Base-by-base conservation (phyloP, 2,888 invertebrate genomes). In the Ommatoiulus sabulosus region DNA sequence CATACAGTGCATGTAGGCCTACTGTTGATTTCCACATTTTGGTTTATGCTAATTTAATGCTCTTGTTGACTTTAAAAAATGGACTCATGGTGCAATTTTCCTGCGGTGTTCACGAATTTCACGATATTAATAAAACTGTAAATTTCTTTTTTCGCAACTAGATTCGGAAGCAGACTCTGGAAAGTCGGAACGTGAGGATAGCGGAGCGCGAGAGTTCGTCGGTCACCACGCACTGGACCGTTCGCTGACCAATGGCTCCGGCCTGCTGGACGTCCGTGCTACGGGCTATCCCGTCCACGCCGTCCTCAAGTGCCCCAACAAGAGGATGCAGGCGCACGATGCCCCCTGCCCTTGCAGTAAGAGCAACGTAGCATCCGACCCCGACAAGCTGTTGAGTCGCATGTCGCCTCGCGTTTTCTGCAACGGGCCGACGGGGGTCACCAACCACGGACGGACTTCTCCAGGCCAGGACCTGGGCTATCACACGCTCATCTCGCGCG, bases 391-490 rank as follows among this genome's bases (percentile, higher is more conserved):
- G 3, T 44, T 85, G 44, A 85, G 35, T n/a, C 88, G 88, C 20
- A 88, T 88, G 88, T 88, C 88, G 5, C 86, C 86, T 1, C 48
- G 88, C 5, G 88, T 88, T n/a, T 88, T 57, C 72, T 20, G 44
- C 86, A 88, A 88, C 46, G 84, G 84, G 15, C 88, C 88, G 2
- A 35, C 87, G 7, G 35, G 3, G 20, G n/a, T 48, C 8, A 88
- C 88, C 15, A 10, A n/a, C 35, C 43, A 43, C 35, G 90, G 90
- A 15, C 84, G 90, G 85, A 44, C 94, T 90, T 95, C 95, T 91
- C 95, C 96, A 84, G 95, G 95, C 91, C 93, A 96, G 80, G 96
- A 96, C 93, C 96, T 96, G 92, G 96, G 96, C 1, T 96, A 96
- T 93, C 96, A 96, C 91, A 96, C 96, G 8, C 93, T 96, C 89